A percentile compares a stretch with the other conserved stretches of the same genome.
Conservation (phyloP, 2,113 vertebrate species). For the Phocoena phocoena region DNA sequence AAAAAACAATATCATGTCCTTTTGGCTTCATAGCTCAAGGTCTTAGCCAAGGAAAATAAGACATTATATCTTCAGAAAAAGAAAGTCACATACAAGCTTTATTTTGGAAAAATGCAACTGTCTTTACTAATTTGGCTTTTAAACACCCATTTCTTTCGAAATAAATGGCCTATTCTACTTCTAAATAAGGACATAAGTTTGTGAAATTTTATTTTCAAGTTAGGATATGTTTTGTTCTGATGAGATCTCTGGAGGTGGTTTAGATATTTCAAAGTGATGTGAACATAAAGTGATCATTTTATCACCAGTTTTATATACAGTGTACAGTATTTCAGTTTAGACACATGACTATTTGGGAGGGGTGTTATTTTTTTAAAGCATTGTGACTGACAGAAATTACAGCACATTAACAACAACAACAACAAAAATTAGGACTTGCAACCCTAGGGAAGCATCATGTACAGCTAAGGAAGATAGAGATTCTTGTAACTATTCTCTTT, state of each 20-base stretch:
- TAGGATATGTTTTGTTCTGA: constrained; percentile 81
- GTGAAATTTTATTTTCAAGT: constrained; percentile 79
- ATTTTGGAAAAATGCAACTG: background rate
- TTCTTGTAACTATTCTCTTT: background rate
- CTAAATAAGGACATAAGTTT: constrained; percentile 55
- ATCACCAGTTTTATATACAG: constrained; percentile 70
- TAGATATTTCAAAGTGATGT: constrained; percentile 82
- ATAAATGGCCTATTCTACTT: constrained; percentile 64
- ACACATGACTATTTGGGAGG: background rate
- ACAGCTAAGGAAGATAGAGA: background rate
- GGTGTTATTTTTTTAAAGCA: constrained; percentile 63
- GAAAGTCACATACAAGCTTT: background rate
- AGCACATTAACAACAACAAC: constrained; percentile 70
- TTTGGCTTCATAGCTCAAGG: background rate
- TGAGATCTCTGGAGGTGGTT: constrained; percentile 76
- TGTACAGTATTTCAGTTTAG: constrained; percentile 77
- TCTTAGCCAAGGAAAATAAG: background rate
- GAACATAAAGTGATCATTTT: constrained; percentile 78
- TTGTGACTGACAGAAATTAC: constrained; percentile 80
- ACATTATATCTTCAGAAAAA: background rate
- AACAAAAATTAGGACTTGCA: constrained; percentile 72
- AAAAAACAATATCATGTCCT: background rate
- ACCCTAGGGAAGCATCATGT: constrained; percentile 59
- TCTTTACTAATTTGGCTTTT: constrained; percentile 57
- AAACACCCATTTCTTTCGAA: constrained; percentile 70